Conservation (phyloP, 1,140 invertebrate species). For the Luehdorfia chinensis region DNA sequence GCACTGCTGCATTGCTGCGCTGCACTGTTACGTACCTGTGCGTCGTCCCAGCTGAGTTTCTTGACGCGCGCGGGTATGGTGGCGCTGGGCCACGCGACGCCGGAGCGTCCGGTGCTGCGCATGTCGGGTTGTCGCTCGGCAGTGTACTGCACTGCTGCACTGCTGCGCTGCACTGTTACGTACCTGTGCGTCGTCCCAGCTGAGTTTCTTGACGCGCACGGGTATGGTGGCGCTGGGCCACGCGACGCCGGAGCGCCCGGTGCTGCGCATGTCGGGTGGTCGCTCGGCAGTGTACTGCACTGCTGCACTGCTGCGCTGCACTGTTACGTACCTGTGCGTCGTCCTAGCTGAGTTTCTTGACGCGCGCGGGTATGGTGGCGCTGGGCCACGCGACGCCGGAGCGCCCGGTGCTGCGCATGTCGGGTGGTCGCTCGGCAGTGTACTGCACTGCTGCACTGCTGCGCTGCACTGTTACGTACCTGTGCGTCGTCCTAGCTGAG, state of each 20-base stretch:
- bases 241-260: constrained; percentile 63
- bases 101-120: constrained; percentile 61
- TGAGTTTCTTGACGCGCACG: constrained; percentile 82
- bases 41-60: constrained; percentile 84
- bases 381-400: constrained; percentile 76
- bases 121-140: too few species aligned
- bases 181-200: constrained; percentile 81
- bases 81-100: constrained; percentile 76
- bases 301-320: too few species aligned
- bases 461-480: too few species aligned
- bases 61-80: constrained; percentile 82
- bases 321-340: constrained; percentile 77
- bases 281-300: too few species aligned
- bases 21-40: too few species aligned
- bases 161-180: too few species aligned
- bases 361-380: constrained; percentile 80
- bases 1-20: too few species aligned
- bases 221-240: constrained; percentile 81
- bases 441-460: too few species aligned
- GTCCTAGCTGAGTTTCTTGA: constrained; percentile 85
- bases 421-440: constrained; percentile 60
- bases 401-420: constrained; percentile 38
- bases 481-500: constrained; percentile 83
- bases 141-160: too few species aligned
- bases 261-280: constrained; percentile 48